Conservation (phyloP, 1,140 invertebrate species). For the Colletes latitarsis region DNA sequence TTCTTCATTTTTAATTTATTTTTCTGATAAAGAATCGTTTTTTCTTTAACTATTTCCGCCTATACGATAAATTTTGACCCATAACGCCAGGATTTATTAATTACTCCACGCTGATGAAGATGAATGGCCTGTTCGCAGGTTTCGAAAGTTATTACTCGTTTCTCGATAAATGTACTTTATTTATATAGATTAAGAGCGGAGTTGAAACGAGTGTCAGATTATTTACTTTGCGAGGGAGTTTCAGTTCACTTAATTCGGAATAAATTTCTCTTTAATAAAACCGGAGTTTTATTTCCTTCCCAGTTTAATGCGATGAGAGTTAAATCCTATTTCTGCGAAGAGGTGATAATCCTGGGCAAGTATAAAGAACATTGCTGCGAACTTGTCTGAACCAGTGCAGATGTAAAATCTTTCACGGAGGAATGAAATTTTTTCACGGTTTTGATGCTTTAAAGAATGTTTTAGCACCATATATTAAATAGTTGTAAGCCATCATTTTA, state of each 20-base stretch:
- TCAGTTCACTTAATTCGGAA: neutral
- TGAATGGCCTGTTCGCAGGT: neutral
- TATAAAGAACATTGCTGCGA: neutral
- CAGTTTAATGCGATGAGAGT: neutral
- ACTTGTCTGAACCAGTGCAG: neutral
- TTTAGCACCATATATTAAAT: neutral
- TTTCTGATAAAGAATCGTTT: too few relatives aligned
- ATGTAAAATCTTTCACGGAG: neutral
- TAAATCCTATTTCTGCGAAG: neutral
- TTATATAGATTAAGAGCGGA: neutral
- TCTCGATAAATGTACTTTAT: neutral
- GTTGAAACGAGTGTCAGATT: slow-evolving; percentile 4
- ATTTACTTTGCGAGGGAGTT: neutral
- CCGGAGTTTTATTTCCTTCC: neutral
- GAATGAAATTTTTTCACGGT: neutral
- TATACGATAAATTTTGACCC: too few relatives aligned
- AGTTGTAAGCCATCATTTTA: too few relatives aligned
- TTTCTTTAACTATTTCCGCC: too few relatives aligned
- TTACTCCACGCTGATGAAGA: neutral
- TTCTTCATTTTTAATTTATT: too few relatives aligned
- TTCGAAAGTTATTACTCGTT: neutral
- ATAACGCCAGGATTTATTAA: too few relatives aligned
- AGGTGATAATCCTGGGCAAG: neutral
- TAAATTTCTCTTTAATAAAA: slow-evolving; percentile 20
- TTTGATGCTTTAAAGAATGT: neutral